Evolutionary conservation across 2,888 invertebrate genomes (phyloP).

Genomic region (Epinotia ramella): DNA sequence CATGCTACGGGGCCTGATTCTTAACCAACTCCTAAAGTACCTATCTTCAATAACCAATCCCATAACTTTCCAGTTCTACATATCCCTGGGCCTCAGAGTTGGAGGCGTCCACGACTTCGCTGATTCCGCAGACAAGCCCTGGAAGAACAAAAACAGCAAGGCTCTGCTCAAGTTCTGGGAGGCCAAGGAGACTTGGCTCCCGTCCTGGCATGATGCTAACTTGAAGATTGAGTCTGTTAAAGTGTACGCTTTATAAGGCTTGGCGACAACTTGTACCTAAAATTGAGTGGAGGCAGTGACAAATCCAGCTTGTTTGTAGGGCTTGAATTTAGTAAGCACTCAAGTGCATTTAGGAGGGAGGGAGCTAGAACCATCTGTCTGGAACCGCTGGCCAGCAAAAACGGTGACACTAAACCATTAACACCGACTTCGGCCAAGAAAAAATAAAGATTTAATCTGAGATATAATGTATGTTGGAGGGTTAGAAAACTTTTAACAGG

Average conservation of each 20-base stretch:
- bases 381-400: neutral
- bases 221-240: constrained; percentile 86
- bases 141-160: constrained; percentile 88
- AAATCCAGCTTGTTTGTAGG: neutral
- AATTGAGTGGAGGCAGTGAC: neutral
- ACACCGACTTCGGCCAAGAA: too few relatives aligned
- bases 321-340: too few relatives aligned
- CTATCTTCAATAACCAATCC: neutral
- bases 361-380: too few relatives aligned
- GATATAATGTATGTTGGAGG: too few relatives aligned
- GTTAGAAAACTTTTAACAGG: too few relatives aligned
- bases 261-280: neutral
- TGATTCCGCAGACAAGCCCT: constrained; percentile 89
- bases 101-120: constrained; percentile 91
- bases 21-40: neutral
- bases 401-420: neutral
- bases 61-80: constrained; percentile 86
- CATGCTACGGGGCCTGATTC: too few relatives aligned
- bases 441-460: too few relatives aligned
- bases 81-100: constrained; percentile 92
- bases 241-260: constrained; percentile 81
- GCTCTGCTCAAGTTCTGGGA: constrained; percentile 88
- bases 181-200: constrained; percentile 82
- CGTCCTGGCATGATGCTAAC: constrained; percentile 87
- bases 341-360: too few relatives aligned